Conservation (phyloP, 2,888 invertebrate species). For the Polyommatus iphigenia region DNA sequence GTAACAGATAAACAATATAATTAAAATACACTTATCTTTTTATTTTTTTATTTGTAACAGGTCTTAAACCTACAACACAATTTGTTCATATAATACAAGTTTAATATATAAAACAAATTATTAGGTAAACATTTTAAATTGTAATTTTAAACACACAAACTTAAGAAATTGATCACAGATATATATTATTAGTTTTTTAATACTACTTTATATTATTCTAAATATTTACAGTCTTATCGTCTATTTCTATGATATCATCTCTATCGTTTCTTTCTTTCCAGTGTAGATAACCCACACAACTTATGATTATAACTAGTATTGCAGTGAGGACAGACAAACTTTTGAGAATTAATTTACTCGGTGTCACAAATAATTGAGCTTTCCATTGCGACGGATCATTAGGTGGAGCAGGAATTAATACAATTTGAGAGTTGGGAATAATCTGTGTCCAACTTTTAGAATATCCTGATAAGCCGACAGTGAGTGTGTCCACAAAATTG, state of each 20-base stretch:
- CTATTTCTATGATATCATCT: constrained; percentile 73
- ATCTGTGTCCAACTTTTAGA: constrained; percentile 92
- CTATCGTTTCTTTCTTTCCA: constrained; percentile 88
- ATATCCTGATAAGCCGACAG: constrained; percentile 87
- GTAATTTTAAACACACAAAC: background rate
- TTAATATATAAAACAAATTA: too few species aligned
- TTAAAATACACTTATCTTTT: too few species aligned
- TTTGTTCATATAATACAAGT: too few species aligned
- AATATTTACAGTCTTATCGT: constrained; percentile 70
- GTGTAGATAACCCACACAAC: constrained; percentile 92
- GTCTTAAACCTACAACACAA: too few species aligned
- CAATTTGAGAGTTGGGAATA: constrained; percentile 98
- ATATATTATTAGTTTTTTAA: background rate
- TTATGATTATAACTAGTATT: constrained; percentile 90
- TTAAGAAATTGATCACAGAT: background rate
- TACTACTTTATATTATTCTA: constrained; percentile 41
- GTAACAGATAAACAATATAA: too few species aligned
- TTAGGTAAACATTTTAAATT: too few species aligned
- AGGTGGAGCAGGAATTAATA: constrained; percentile 93
- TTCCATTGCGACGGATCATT: constrained; percentile 90
- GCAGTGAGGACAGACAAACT: constrained; percentile 93
- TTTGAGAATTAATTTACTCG: constrained; percentile 94
- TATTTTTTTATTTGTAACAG: too few species aligned
- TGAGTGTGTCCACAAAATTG: constrained; percentile 96
- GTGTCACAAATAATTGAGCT: constrained; percentile 95